Conservation (phyloP, 2,797 vertebrate species). For the Taeniopygia guttata region DNA sequence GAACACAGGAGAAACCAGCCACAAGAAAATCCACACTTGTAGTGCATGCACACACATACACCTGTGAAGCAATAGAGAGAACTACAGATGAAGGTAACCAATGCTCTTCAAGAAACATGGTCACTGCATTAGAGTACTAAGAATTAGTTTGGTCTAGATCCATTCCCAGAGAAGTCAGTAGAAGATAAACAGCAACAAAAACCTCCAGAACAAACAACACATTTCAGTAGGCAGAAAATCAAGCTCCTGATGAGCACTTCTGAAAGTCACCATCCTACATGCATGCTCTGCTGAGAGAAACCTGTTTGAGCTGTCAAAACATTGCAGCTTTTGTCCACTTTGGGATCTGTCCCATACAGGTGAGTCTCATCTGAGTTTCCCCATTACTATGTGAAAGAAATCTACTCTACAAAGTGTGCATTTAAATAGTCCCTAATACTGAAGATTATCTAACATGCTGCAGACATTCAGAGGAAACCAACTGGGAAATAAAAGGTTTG, state of each 20-base stretch:
- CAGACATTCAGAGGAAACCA: background rate
- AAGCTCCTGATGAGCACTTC: background rate
- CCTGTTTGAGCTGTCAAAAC: background rate
- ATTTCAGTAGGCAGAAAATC: background rate
- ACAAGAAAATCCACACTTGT: background rate
- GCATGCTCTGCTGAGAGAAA: background rate
- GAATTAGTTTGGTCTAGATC: background rate
- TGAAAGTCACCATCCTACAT: background rate
- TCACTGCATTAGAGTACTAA: background rate
- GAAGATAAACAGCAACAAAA: background rate
- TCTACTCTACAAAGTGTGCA: background rate
- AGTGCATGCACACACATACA: rapidly evolving
- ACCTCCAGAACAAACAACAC: background rate
- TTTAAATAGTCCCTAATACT: background rate
- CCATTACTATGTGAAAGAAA: background rate
- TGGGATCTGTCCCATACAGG: background rate
- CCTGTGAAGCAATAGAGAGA: background rate
- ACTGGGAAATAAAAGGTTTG: background rate
- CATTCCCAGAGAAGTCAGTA: background rate
- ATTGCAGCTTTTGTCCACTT: background rate
- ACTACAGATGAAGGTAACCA: background rate
- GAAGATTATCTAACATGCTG: background rate
- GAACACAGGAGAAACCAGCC: background rate
- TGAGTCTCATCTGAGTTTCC: background rate
- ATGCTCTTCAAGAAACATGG: background rate